Percentiles rank a stretch among this genome's conserved stretches.
phyloP scores from a whole-genome alignment of 2,797 vertebrate genomes.

The Ceryle rudis region DNA sequence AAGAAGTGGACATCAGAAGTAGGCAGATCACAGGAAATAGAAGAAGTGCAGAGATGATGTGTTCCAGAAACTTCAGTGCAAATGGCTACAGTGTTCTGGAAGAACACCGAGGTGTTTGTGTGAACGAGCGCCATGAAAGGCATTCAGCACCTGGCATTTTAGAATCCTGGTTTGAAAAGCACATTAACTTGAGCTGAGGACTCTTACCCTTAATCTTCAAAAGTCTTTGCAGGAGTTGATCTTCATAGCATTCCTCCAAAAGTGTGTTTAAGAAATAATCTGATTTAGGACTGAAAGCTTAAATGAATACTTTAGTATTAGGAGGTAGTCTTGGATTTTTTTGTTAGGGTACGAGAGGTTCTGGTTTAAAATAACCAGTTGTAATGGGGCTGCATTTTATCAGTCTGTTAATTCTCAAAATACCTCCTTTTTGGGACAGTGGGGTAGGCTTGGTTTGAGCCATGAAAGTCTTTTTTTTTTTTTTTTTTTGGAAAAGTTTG shows the following conservation, averaged over 20 bases:
- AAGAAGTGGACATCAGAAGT: background rate
- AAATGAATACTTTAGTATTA: background rate
- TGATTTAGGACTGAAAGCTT: background rate
- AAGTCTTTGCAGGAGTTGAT: slow-evolving; percentile 6
- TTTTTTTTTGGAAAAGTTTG: background rate
- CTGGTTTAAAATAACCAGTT: background rate
- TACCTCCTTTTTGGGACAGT: background rate
- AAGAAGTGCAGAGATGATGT: background rate
- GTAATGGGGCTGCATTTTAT: background rate
- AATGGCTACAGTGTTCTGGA: background rate
- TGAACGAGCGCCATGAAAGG: background rate
- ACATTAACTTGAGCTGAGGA: slow-evolving; percentile 4
- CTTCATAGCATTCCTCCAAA: background rate
- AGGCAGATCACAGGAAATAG: background rate
- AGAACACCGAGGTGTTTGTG: background rate
- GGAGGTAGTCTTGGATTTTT: background rate
- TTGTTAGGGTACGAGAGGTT: background rate
- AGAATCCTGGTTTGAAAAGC: background rate
- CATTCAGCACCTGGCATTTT: background rate
- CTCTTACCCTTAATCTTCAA: slow-evolving; percentile 14
- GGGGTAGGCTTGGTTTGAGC: background rate
- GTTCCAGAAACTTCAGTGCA: background rate
- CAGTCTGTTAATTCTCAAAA: background rate
- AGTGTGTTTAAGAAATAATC: background rate
- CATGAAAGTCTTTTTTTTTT: background rate